Evolutionary conservation across 2,888 invertebrate genomes (phyloP), one percentile per base, ranked within the genome.

Genomic region (Plagiodera versicolora): DNA sequence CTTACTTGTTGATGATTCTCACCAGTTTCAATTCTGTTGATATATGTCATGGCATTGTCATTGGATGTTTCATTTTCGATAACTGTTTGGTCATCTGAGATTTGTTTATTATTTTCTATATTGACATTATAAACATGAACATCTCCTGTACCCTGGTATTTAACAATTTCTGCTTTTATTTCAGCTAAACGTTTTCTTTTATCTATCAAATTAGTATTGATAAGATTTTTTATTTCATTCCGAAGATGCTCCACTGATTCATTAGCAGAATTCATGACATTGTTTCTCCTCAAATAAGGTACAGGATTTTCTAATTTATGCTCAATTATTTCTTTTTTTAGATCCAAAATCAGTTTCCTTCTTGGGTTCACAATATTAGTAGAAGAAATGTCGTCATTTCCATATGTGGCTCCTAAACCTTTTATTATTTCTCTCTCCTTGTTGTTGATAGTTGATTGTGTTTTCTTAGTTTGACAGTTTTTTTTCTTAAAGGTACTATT

Each of bases 81-180:
- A 16, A 6, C 32, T 2, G 20, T 14, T 18, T 46, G 28, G 16
- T 18, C 14, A 0, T 30, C 17, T 20, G 54, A 9, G 1, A 45
- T 53, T 16, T 48, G 24, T 14, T 47, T 35, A 32, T 16, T 19
- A 20, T 19, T n/a, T 32, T 51, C 24, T 44, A 35, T 54, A 32
- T 53, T 51, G 45, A 63, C 52, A 28, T 59, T 56, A 20, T 56
- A 63, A 20, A 63, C 59, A 11, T 20, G 32, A 47, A 53, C 14
- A 32, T 53, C 48, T 45, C 54, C 56, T 17, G 59, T 58, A 6
- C 35, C 20, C n/a, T 56, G 59, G 16, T 39, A 59, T 1, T 47
- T 48, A 5, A 56, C 44, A 47, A 63, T 63, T 48, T 63, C 63
- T 17, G 63, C 54, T 35, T 59, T 49, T 14, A 63, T 17, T 46